Conservation (phyloP, 2,888 invertebrate genomes). For the Neocrepidodera transversa region DNA sequence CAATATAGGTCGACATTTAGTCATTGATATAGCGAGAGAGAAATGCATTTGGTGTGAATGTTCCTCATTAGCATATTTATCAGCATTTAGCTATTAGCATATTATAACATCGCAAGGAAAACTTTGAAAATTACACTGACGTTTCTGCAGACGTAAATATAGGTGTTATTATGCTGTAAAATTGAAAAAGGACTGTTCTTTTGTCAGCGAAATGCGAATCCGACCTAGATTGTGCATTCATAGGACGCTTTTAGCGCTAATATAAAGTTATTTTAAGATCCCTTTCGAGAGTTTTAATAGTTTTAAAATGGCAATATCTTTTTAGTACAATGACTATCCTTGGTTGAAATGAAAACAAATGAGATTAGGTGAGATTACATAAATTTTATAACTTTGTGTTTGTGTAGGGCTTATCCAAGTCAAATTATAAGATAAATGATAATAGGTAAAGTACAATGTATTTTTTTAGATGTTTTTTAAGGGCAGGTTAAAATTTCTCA, state of each 20-base stretch:
- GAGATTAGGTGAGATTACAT: too few species aligned
- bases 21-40: background rate
- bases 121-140: slow-evolving; percentile 22
- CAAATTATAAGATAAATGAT: too few species aligned
- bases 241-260: background rate
- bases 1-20: slow-evolving; percentile 7
- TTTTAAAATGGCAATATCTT: background rate
- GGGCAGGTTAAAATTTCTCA: too few species aligned
- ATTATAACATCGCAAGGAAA: slow-evolving; percentile 22
- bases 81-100: slow-evolving; percentile 23
- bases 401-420: too few species aligned
- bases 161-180: slow-evolving; percentile 14
- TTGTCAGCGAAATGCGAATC: slow-evolving; percentile 5
- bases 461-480: too few species aligned
- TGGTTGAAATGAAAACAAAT: background rate
- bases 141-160: slow-evolving; percentile 7
- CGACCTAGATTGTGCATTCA: slow-evolving; percentile 7
- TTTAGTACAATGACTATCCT: background rate
- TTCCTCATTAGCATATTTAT: slow-evolving; percentile 23
- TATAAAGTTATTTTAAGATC: background rate
- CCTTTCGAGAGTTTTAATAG: background rate
- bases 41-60: slow-evolving; percentile 19
- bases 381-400: too few species aligned
- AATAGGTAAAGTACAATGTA: too few species aligned
- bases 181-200: slow-evolving; percentile 22